phyloP scores from a whole-genome alignment of 2,888 invertebrate genomes.

The Drosophila borborema region DNA sequence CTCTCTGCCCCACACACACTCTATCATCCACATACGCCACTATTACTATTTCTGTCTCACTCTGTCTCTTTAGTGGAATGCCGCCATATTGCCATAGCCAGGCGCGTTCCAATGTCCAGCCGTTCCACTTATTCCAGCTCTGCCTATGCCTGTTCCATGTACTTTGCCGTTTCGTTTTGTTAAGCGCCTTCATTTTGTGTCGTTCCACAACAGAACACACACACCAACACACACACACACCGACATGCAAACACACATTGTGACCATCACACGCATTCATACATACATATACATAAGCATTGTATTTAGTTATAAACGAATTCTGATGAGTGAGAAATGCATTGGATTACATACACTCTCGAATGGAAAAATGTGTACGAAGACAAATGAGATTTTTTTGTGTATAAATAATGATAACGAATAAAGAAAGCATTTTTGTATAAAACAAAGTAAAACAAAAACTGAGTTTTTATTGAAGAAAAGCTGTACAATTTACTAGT shows the following conservation, averaged over 20 bases:
- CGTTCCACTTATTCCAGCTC: conserved; percentile 20
- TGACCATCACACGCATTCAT: conserved; percentile 42
- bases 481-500: background rate
- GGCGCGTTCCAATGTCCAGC: conserved; percentile 47
- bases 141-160: conserved; percentile 35
- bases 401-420: conserved; percentile 78
- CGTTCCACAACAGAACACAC: conserved; percentile 65
- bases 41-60: conserved; percentile 3
- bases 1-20: background rate
- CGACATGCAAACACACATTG: conserved; percentile 35
- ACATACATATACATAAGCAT: conserved; percentile 67
- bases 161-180: conserved; percentile 72
- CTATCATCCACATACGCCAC: background rate
- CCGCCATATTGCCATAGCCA: conserved; percentile 80
- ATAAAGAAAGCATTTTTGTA: conserved; percentile 84
- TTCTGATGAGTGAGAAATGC: conserved; percentile 59
- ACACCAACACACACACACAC: conserved; percentile 44
- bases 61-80: conserved; percentile 32
- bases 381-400: conserved; percentile 73
- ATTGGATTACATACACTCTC: conserved; percentile 42
- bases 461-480: conserved; percentile 1
- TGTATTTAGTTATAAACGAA: conserved; percentile 74
- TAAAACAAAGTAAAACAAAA: conserved; percentile 81
- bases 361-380: conserved; percentile 47
- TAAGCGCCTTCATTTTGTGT: conserved; percentile 84